phyloP scores from a whole-genome alignment of 2,888 invertebrate genomes.

The Drosophila niveifrons region DNA sequence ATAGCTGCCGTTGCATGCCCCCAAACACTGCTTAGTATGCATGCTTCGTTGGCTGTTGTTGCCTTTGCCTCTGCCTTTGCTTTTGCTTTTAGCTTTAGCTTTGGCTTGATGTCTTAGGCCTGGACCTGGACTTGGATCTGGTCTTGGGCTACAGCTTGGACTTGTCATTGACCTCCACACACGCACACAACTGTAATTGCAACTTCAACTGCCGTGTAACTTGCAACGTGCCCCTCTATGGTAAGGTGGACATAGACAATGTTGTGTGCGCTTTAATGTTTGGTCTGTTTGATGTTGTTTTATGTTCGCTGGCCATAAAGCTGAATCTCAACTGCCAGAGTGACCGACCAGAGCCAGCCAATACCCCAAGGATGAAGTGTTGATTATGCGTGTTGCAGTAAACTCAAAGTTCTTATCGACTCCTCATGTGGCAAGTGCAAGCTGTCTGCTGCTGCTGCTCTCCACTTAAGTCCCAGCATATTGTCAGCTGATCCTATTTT shows the following conservation, averaged over 20 bases:
- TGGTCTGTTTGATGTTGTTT: conserved; percentile 63
- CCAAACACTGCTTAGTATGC: conserved; percentile 66
- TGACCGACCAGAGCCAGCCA: conserved; percentile 26
- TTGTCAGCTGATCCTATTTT: conserved; percentile 52
- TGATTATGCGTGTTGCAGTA: conserved; percentile 63
- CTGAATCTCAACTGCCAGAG: conserved; percentile 21
- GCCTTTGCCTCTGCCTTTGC: conserved; percentile 5
- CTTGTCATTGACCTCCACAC: conserved; percentile 74
- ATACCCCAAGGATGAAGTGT: conserved; percentile 64
- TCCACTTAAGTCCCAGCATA: conserved; percentile 35
- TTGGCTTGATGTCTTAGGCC: conserved; percentile 20
- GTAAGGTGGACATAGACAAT: conserved; percentile 65
- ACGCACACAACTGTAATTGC: conserved; percentile 52
- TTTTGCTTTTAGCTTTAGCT: conserved; percentile 29
- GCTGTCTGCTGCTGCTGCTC: conserved; percentile 31
- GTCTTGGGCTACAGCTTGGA: conserved; percentile 22
- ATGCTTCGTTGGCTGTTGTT: conserved; percentile 65
- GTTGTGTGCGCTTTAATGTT: conserved; percentile 74
- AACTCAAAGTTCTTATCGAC: conserved; percentile 27
- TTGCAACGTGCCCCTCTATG: conserved; percentile 4
- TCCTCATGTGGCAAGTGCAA: conserved; percentile 45
- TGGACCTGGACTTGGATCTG: conserved; percentile 21
- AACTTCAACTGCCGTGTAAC: conserved; percentile 70
- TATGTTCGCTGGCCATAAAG: conserved; percentile 66
- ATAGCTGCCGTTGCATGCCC: conserved; percentile 43